Base-by-base conservation (phyloP, 2,888 invertebrate species). In the Heliconius cydno region DNA sequence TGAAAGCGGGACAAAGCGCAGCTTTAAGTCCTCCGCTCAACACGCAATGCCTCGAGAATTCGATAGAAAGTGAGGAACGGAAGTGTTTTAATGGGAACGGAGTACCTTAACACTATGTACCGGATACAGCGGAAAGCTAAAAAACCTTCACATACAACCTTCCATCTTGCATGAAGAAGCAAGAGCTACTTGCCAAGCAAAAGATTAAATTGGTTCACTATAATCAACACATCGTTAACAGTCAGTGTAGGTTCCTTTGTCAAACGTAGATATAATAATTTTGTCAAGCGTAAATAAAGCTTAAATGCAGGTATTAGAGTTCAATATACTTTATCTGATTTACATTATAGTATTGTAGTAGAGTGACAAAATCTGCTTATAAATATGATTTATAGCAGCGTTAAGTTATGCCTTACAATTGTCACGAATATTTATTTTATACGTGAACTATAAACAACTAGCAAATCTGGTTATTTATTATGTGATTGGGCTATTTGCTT, bases 401-500 rank as follows among this genome's bases (percentile, higher is more conserved):
- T 94, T 94, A 94, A 95, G 94, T 94, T 34, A 94, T 91, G 90
- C 92, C 89, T 89, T 90, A 92, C 94, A 93, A 95, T 94, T 94
- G 94, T 94, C 93, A 92, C 90, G 91, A 91, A 93, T 94, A 93
- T 94, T 19, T 52, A 88, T 92, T 94, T 19, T 52, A 88, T 92
- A 93, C 92, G 91, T 93, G 92, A 93, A 93, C 91, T 94, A 92
- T 94, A 94, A 94, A 94, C 93, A 94, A 92, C 92, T 90, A 91
- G 91, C 92, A 93, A 94, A 94, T 95, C 94, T 93, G 90, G 90
- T 94, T 95, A 94, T 95, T 94, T 94, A 95, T 91, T 88, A 88
- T 86, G 91, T 92, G 92, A 94, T 94, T 92, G 92, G 92, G 91
- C 91, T 91, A 91, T 92, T 92, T 88, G 91, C 91, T 88, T 91